These are phyloP conservation scores for Endotricha flammealis DNA, from an alignment of 2,888 invertebrate species.

Conservation along the genomic window DNA sequence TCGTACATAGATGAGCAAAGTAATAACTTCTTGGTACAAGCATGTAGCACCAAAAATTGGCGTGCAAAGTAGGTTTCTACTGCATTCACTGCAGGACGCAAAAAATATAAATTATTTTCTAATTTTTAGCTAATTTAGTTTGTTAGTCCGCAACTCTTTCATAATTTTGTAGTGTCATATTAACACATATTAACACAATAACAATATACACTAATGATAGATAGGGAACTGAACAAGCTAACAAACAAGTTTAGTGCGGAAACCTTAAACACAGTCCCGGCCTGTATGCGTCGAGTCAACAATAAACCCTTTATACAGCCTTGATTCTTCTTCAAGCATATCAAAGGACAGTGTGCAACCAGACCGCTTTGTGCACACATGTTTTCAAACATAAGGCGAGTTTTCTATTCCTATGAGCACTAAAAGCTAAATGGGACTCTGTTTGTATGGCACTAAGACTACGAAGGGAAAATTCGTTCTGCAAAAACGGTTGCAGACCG, in stretches of 20 bases:
- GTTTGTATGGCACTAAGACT: slow-evolving; percentile 8
- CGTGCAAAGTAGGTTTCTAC: too few relatives aligned
- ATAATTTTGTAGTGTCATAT: too few relatives aligned
- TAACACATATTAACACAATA: too few relatives aligned
- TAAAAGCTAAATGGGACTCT: slow-evolving; percentile 14
- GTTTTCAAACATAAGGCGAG: slow-evolving; percentile 27
- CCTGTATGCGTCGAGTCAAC: slow-evolving; percentile 18
- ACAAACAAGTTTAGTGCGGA: not conserved
- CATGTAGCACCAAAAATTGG: too few relatives aligned
- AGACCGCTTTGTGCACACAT: slow-evolving; percentile 26
- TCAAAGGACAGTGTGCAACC: slow-evolving; percentile 29
- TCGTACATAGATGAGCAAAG: too few relatives aligned
- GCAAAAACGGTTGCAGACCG: not conserved
- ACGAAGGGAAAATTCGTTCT: not conserved
- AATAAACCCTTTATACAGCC: slow-evolving; percentile 26
- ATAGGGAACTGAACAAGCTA: not conserved
- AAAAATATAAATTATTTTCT: too few relatives aligned
- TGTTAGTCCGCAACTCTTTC: too few relatives aligned
- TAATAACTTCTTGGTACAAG: too few relatives aligned
- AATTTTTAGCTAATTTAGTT: too few relatives aligned
- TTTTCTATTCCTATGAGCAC: slow-evolving; percentile 8
- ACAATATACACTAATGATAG: not conserved
- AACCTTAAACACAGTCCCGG: not conserved
- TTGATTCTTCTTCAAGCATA: slow-evolving; percentile 27
- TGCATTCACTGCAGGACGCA: too few relatives aligned